Base-by-base conservation (phyloP, 2,888 invertebrate genomes). In the Lamellibrachia satsuma region DNA sequence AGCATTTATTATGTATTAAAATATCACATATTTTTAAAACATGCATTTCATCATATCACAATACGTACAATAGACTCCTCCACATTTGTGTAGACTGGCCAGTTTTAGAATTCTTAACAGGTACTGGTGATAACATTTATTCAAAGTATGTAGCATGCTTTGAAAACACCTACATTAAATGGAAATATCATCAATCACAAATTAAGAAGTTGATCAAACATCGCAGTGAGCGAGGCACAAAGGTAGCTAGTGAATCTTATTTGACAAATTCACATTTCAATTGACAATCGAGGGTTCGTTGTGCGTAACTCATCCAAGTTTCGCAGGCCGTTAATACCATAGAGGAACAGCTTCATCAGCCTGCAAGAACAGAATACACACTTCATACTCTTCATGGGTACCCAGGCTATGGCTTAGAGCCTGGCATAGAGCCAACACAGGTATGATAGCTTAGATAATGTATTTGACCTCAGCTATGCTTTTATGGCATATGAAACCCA, bases 271-370 rank as follows among this genome's bases (percentile, higher is more conserved):
- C 2, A 91, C 52, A 91, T 52, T 93, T 93, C 93, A 22, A 93
- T 93, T 92, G 52, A 90, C 60, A 93, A 57, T 90, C 90, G 75
- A 55, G 92, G 75, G 91, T 93, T 93, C 8, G 27, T 90, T 52
- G 55, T 60, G 9, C 92, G 91, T 55, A 93, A 90, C 11, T 93
- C 92, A 51, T 92, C 90, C 6, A 93, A 52, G 51, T 92, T 90
- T 11, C 93, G 92, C 52, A 93, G 90, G 7, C 93, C 93, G 52
- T 75, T 93, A 7, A 93, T 92, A n/a, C 93, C 93, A 91, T 93
- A 92, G 11, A 93, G 92, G 75, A 92, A 92, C 22, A 93, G 9
- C 92, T 93, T 93, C n/a, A 75, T 90, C 15, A 93, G 52, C 52
- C 93, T 93, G 93, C 15, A 92, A 93, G 52, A 22, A 91, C 27